Percentiles rank a stretch among this genome's conserved stretches.
Conservation (phyloP, 2,888 invertebrate species). For the Dryobota labecula region DNA sequence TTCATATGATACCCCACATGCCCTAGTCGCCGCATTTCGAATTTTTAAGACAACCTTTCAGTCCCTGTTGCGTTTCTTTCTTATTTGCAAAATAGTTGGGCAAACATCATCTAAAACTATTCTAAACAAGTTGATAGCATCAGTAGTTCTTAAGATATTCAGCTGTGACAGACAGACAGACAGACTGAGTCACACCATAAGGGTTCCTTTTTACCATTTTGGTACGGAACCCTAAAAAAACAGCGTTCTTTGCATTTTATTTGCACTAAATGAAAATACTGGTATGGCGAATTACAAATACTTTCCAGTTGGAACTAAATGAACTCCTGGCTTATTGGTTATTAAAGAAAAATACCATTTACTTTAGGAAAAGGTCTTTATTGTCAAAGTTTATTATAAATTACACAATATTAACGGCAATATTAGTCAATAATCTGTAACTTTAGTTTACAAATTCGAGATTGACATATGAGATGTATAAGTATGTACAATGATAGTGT, state of each 20-base stretch:
- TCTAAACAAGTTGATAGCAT: too few relatives aligned
- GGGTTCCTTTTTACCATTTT: background rate
- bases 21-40: too few relatives aligned
- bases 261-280: background rate
- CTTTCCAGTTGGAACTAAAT: background rate
- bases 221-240: too few relatives aligned
- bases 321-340: background rate
- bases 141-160: too few relatives aligned
- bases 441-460: conserved; percentile 74
- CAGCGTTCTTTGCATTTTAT: background rate
- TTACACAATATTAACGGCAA: conserved; percentile 83
- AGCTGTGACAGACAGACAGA: background rate
- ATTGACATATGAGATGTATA: conserved; percentile 68
- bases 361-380: conserved; percentile 84
- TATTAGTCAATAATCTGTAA: conserved; percentile 66
- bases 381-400: conserved; percentile 84
- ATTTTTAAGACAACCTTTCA: too few relatives aligned
- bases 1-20: too few relatives aligned
- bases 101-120: too few relatives aligned
- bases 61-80: too few relatives aligned
- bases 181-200: too few relatives aligned
- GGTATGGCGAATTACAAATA: background rate
- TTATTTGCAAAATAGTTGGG: too few relatives aligned
- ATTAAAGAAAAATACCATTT: conserved; percentile 37
- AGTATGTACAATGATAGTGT: conserved; percentile 68